phyloP scores from a whole-genome alignment of 2,888 invertebrate species.

The Hemithea aestivaria region DNA sequence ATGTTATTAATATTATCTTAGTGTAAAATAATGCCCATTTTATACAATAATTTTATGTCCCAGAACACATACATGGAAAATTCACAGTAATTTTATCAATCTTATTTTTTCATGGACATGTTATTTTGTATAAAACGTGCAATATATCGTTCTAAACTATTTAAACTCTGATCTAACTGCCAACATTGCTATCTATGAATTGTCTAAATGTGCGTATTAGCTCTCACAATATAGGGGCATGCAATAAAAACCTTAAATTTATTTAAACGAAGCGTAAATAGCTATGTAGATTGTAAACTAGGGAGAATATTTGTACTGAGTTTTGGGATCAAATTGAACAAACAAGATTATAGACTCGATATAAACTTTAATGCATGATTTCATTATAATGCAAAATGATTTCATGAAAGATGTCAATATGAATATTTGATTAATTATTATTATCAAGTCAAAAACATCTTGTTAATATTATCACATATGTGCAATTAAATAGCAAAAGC shows the following conservation, averaged over 20 bases:
- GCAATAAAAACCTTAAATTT: background rate
- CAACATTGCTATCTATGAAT: conserved; percentile 47
- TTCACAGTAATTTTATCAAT: too few relatives aligned
- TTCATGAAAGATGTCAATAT: conserved; percentile 3
- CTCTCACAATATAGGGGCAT: conserved; percentile 2
- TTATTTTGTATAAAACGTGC: too few relatives aligned
- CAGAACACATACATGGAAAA: too few relatives aligned
- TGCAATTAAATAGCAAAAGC: conserved; percentile 37
- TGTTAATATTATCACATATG: conserved; percentile 24
- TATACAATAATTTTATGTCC: too few relatives aligned
- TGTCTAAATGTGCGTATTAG: conserved; percentile 33
- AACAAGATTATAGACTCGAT: too few relatives aligned
- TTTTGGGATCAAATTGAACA: conserved; percentile 63
- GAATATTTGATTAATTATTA: background rate
- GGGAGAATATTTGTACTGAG: conserved; percentile 46
- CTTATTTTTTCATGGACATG: too few relatives aligned
- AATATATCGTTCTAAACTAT: too few relatives aligned
- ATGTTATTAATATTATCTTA: too few relatives aligned
- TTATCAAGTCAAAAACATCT: conserved; percentile 10
- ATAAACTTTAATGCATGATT: too few relatives aligned
- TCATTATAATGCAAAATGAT: too few relatives aligned
- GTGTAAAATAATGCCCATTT: too few relatives aligned
- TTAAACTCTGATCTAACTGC: conserved; percentile 32
- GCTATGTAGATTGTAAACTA: conserved; percentile 24
- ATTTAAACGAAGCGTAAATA: conserved; percentile 1